Evolutionary conservation across 64 coral and sea anemone species (phyloP), one percentile per base, ranked within the genome.

Genomic region (Porites lutea): DNA sequence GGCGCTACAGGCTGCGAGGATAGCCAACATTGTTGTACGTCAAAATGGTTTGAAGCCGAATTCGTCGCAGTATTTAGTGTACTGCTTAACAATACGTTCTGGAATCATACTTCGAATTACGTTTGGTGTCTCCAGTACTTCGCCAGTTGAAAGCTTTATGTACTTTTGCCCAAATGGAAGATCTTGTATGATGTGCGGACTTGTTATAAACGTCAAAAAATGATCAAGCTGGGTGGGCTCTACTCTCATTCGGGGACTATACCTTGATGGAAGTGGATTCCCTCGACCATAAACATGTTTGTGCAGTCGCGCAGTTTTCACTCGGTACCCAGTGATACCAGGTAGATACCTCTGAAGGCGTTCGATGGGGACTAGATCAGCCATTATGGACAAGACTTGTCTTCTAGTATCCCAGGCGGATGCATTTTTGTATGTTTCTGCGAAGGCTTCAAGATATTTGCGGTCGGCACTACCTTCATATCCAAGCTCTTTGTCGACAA

Each of bases 131-230:
- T 87, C 74, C 52, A 87, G 51, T 87, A 72, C 70, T 59, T 37
- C 68, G 3, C 21, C 45, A 74, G 85, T 74, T 55, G 68, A 87
- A n/a, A 87, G 52, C 21, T 87, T 87, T 59, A 87, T 44, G 5
- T 68, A 74, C 44, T 87, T 87, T 27, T 87, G 68, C 27, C 85
- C 85, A 87, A 87, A 87, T 50, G 85, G 85, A 37, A 87, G 44
- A 58, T 87, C 85, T 58, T 87, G 85, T 52, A 87, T 52, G 18
- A 87, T 87, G 52, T 87, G 67, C n/a, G 83, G 6, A 23, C 83
- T 72, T 48, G 83, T 87, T 18, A 87, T 87, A 52, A 87, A 87
- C 23, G 51, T 57, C 19, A 87, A 51, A 22, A 87, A 87, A 71
- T 87, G 84, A 43, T 87, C 84, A 0, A 87, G 86, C 75, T 88